phyloP scores from a whole-genome alignment of 2,113 vertebrate genomes.

The Tragelaphus scriptus region DNA sequence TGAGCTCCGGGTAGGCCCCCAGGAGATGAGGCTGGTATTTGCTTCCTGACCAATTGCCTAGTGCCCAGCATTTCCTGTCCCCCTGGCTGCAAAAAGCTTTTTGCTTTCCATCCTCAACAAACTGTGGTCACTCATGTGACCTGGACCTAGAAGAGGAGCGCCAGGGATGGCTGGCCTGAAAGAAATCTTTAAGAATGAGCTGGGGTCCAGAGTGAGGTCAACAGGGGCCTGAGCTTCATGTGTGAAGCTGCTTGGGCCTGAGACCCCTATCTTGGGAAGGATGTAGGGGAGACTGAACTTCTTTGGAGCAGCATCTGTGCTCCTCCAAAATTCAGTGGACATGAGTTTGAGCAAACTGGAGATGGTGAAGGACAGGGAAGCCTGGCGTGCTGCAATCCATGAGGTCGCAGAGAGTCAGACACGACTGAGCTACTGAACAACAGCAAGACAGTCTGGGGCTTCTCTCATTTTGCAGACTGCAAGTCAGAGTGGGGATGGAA shows the following conservation, averaged over 20 bases:
- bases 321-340: background rate
- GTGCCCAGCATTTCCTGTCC: background rate
- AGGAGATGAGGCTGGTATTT: background rate
- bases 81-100: background rate
- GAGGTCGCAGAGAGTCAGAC: background rate
- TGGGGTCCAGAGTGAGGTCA: background rate
- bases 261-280: background rate
- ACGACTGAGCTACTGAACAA: background rate
- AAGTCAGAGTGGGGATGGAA: background rate
- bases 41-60: constrained; percentile 35
- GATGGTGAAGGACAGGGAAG: background rate
- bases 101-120: background rate
- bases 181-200: background rate
- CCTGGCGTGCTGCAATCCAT: background rate
- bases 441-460: background rate
- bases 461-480: background rate
- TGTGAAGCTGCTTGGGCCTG: background rate
- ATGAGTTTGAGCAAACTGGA: background rate
- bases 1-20: background rate
- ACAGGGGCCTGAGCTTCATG: background rate
- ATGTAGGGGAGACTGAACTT: background rate
- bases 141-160: background rate
- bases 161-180: background rate
- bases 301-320: background rate
- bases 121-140: background rate